Conservation (phyloP, 2,797 vertebrate genomes). For the Coregonus ussuriensis region DNA sequence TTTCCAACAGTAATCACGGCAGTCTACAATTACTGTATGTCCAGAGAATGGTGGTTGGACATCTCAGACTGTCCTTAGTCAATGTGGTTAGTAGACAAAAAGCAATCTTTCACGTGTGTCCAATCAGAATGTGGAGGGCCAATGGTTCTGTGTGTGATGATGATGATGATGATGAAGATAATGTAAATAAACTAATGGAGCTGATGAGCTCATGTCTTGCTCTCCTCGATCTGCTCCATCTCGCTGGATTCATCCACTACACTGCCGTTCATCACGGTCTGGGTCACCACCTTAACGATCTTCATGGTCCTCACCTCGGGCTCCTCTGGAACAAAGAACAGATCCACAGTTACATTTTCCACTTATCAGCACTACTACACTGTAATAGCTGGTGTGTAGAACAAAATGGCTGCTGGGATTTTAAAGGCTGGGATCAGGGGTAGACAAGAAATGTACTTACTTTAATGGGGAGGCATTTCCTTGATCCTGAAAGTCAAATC, state of each 20-base stretch:
- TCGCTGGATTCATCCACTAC: constrained; percentile 83
- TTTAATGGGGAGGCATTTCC: no score
- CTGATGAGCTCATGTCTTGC: constrained; percentile 68
- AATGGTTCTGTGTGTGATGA: neutral
- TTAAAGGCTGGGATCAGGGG: no score
- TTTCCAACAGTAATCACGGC: neutral
- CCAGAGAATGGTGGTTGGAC: neutral
- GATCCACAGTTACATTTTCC: no score
- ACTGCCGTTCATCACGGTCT: constrained; percentile 78
- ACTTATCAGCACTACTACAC: no score
- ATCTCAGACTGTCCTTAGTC: neutral
- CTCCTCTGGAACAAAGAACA: no score
- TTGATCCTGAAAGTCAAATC: no score
- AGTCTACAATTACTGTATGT: constrained; percentile 3
- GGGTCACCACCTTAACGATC: no score
- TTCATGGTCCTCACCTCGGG: no score
- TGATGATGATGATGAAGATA: neutral
- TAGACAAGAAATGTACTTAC: no score
- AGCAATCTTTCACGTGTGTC: neutral
- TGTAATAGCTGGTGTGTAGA: no score
- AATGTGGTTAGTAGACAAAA: neutral
- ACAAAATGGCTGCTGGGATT: no score
- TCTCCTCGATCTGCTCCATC: constrained; percentile 80
- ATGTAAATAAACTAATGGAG: neutral
- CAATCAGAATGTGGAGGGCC: neutral